phyloP scores from a whole-genome alignment of 2,113 vertebrate genomes.

The Microcebus ravelobensis region DNA sequence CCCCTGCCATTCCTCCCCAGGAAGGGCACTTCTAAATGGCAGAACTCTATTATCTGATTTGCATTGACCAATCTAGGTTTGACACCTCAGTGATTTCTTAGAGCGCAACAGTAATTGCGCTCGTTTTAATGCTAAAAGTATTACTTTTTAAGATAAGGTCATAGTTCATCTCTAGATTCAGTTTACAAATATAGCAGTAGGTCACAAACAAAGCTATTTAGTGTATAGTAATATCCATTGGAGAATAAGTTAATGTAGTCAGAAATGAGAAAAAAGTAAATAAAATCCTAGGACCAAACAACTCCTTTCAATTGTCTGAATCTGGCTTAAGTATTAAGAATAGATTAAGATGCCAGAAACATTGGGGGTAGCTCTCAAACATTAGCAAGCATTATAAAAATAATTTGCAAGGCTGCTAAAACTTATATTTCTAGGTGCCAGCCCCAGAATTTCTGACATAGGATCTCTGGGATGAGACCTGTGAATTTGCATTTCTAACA shows the following conservation, averaged over 20 bases:
- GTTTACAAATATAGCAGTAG: neutral
- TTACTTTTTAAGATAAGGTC: neutral
- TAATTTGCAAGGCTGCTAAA: neutral
- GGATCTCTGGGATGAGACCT: neutral
- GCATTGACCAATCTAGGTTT: neutral
- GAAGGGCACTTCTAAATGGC: neutral
- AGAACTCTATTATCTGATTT: neutral
- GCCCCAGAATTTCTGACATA: neutral
- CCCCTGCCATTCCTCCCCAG: too few species aligned
- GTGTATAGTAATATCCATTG: neutral
- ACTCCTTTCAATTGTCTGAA: neutral
- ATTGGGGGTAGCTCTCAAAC: neutral
- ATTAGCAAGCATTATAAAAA: neutral
- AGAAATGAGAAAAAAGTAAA: neutral
- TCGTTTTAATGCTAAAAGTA: neutral
- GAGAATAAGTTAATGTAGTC: neutral
- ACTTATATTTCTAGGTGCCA: neutral
- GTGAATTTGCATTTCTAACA: neutral
- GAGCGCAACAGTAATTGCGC: neutral
- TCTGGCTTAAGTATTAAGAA: neutral
- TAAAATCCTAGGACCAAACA: neutral
- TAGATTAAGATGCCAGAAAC: neutral
- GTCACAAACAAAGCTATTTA: neutral
- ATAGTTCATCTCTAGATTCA: neutral
- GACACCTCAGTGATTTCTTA: neutral